phyloP scores from a whole-genome alignment of 2,113 vertebrate genomes.

The Ciconia maguari region DNA sequence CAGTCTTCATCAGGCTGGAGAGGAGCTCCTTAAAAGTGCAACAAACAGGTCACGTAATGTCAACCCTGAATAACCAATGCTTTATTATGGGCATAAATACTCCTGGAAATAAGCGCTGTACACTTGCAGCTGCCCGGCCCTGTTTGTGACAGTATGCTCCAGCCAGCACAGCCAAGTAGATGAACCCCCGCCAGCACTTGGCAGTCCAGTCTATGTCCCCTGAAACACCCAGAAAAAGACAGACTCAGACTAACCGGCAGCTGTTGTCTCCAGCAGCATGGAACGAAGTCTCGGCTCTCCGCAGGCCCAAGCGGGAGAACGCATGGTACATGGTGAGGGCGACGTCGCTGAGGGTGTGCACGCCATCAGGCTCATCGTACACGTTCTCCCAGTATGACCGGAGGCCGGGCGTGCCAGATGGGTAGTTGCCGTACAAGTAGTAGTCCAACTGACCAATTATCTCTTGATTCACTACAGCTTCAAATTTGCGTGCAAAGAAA shows the following conservation, averaged over 20 bases:
- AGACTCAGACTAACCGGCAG: constrained; percentile 82
- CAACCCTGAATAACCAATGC: neutral
- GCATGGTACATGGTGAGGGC: constrained; percentile 90
- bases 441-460: constrained; percentile 93
- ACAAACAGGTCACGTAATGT: neutral
- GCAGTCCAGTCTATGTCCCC: neutral
- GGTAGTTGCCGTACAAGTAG: constrained; percentile 89
- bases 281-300: constrained; percentile 77
- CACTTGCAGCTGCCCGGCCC: neutral
- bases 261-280: constrained; percentile 81
- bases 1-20: constrained; percentile 21
- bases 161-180: neutral
- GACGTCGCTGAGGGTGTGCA: constrained; percentile 83
- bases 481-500: constrained; percentile 97
- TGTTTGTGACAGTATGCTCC: accelerated
- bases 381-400: constrained; percentile 93
- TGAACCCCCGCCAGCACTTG: accelerated
- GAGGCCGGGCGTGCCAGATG: constrained; percentile 82
- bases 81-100: neutral
- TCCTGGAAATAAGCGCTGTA: neutral
- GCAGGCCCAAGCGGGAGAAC: constrained; percentile 87
- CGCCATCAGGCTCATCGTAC: constrained; percentile 88
- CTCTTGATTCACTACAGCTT: constrained; percentile 96
- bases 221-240: neutral
- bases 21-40: constrained; percentile 19